phyloP scores from a whole-genome alignment of 2,113 vertebrate genomes.

The Lasiurus cinereus region DNA sequence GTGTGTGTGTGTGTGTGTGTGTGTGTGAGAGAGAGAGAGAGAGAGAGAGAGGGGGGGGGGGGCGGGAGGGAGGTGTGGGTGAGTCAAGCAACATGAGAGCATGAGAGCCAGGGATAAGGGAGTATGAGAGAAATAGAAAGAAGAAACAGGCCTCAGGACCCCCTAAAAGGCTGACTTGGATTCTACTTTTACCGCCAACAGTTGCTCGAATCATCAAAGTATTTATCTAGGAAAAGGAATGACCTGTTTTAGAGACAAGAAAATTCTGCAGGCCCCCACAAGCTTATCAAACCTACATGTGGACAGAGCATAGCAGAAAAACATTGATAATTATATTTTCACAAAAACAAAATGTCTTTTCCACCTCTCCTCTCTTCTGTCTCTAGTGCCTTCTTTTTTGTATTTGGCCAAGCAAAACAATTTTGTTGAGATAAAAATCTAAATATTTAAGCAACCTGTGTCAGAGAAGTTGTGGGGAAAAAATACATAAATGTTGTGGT shows the following conservation, averaged over 20 bases:
- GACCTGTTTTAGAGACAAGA: not conserved
- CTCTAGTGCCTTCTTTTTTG: not conserved
- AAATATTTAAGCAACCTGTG: conserved; percentile 9
- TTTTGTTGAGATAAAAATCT: not conserved
- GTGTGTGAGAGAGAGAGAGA: not conserved
- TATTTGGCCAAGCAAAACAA: not conserved
- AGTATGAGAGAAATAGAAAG: not conserved
- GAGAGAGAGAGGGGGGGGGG: not conserved
- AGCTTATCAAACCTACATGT: too few relatives aligned
- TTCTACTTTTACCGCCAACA: not conserved
- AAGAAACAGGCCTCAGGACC: not conserved
- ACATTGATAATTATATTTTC: not conserved
- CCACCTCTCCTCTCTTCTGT: not conserved
- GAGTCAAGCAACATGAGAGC: not conserved
- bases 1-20: not conserved
- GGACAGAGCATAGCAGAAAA: not conserved
- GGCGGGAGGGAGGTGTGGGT: not conserved
- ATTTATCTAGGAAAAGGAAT: not conserved
- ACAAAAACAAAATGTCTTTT: not conserved
- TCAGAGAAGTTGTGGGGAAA: not conserved
- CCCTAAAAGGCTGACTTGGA: not conserved
- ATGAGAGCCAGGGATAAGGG: not conserved
- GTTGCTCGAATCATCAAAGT: not conserved
- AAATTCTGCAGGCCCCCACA: not conserved
- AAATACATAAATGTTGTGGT: not conserved